These are phyloP conservation scores for Protobothrops mucrosquamatus DNA, from an alignment of 2,113 vertebrate genomes.

Conservation along the genomic window DNA sequence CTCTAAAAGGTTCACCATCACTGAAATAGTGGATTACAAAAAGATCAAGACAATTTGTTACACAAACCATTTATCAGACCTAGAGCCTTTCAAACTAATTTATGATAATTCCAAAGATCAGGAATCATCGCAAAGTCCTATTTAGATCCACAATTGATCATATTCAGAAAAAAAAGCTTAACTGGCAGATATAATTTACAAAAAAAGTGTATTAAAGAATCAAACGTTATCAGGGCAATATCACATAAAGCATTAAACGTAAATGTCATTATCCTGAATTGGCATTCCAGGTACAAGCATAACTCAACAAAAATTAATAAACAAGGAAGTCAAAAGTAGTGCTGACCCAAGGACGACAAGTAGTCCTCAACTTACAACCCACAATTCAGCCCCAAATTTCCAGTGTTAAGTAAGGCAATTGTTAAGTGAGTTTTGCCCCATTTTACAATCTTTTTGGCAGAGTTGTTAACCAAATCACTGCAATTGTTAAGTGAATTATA, in stretches of 20 bases:
- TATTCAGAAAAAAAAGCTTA: background rate
- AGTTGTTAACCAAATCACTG: background rate
- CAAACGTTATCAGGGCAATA: background rate
- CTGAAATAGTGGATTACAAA: background rate
- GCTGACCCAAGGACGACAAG: background rate
- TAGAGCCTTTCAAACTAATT: background rate
- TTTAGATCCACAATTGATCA: too few species aligned
- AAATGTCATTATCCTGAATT: background rate
- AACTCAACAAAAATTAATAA: background rate
- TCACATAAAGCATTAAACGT: background rate
- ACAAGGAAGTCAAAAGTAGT: background rate
- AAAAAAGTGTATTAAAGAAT: background rate
- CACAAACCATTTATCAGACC: background rate
- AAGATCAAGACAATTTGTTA: background rate
- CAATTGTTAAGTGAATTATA: background rate
- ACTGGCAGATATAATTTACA: background rate
- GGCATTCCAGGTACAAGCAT: background rate
- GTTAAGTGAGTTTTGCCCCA: background rate
- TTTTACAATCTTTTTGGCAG: background rate
- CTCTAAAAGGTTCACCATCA: too few species aligned
- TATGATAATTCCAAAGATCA: background rate
- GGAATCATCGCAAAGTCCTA: background rate
- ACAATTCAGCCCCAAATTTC: background rate
- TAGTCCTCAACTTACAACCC: background rate
- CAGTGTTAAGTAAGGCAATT: background rate